Conservation (phyloP, 2,113 vertebrate species). For the Nicator chloris region DNA sequence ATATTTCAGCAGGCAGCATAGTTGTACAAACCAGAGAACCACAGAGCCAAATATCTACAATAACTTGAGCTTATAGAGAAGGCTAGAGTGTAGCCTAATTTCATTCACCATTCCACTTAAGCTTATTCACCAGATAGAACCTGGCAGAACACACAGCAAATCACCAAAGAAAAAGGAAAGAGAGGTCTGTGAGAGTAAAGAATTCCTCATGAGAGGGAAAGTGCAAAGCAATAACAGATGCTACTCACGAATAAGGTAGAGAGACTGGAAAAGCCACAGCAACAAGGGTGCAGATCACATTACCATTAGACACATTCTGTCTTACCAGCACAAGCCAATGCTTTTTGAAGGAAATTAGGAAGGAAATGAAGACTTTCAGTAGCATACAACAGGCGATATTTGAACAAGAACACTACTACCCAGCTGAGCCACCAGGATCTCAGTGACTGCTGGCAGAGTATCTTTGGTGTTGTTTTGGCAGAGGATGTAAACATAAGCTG, state of each 20-base stretch:
- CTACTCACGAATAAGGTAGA: background rate
- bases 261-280: background rate
- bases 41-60: background rate
- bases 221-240: background rate
- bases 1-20: background rate
- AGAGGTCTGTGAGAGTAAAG: background rate
- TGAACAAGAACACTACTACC: background rate
- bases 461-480: background rate
- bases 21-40: background rate
- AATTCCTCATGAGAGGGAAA: background rate
- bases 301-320: background rate
- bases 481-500: background rate
- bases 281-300: background rate
- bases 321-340: background rate
- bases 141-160: background rate
- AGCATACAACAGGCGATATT: background rate
- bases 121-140: background rate
- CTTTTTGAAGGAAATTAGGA: background rate
- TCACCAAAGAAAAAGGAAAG: background rate
- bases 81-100: background rate
- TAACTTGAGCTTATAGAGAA: background rate
- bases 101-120: background rate
- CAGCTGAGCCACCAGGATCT: background rate
- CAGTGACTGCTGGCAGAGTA: background rate
- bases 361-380: background rate